Conservation (phyloP, 1,140 invertebrate species). For the Paramacrobiotus metropolitanus region DNA sequence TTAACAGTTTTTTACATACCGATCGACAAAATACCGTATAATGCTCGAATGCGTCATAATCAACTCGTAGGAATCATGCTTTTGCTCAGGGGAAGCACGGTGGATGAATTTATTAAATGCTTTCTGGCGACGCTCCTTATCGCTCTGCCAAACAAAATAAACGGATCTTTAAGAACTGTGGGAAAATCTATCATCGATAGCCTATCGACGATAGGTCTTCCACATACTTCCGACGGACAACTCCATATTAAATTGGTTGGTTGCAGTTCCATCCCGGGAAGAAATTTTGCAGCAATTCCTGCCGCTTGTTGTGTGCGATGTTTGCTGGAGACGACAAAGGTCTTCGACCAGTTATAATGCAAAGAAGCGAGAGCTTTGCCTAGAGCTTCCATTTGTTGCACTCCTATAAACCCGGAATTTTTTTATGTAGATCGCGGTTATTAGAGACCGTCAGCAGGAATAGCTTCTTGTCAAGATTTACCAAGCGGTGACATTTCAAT, state of each 20-base stretch:
- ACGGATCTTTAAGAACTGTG: no score
- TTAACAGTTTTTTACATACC: no score
- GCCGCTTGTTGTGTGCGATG: background rate
- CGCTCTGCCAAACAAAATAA: no score
- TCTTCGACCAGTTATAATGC: background rate
- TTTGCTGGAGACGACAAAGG: background rate
- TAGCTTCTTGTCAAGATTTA: no score
- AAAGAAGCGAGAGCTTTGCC: background rate
- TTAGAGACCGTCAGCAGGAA: no score
- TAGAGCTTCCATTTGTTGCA: background rate
- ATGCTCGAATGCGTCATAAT: constrained; percentile 1
- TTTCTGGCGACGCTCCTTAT: background rate
- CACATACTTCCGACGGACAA: no score
- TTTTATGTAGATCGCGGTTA: no score
- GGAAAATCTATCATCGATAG: no score
- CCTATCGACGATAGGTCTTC: no score
- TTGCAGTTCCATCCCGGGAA: background rate
- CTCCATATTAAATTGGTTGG: background rate
- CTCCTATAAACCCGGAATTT: no score
- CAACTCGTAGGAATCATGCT: background rate
- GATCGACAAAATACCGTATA: background rate
- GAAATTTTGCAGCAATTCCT: background rate
- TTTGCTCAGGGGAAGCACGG: background rate
- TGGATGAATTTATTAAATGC: background rate
- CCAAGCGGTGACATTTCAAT: background rate